Base-by-base conservation (phyloP, 2,888 invertebrate genomes). In the Conomelus anceps region DNA sequence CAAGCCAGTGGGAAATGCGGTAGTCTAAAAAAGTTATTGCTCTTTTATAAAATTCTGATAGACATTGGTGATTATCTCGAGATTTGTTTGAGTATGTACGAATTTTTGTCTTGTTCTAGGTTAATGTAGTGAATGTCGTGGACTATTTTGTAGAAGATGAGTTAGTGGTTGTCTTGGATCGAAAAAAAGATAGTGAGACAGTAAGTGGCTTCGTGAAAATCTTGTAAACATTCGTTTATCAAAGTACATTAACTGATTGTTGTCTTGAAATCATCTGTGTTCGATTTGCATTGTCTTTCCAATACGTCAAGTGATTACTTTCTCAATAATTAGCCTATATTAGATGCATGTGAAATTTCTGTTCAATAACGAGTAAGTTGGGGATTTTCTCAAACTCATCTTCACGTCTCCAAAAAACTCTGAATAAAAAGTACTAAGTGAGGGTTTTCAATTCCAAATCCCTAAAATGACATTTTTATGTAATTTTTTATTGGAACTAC, bases 41-140 rank as follows among this genome's bases (percentile, higher is more conserved):
- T 11, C 6, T 17, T 34, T 9, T 11, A 34, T 17, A 34, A 17
- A 34, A 17, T 9, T 34, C 34, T 34, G 17, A 34, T 34, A n/a
- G n/a, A n/a, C n/a, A n/a, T n/a, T 1, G 34, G 34, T 34, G 4
- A 4, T 11, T 26, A 26, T 11, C 26, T 34, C 11, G 34, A 34
- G 34, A 34, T 3, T 9, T 9, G 11, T 34, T 11, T 34, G 34
- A 34, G 34, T 34, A 17, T 34, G 34, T 1, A 34, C 7, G 13
- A 86, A 11, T 23, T 86, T 85, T 23, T n/a, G 26, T 89, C 88
- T 85, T 13, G 63, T 90, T 90, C 89, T 87, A 91, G 91, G 92
- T 94, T 84, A 93, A 93, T 90, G 93, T 93, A 84, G 93, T 92
- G 91, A 91, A 91, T 86, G 89, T 91, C 63, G 91, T 91, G 84